These are phyloP conservation scores for Zaprionus tsacasi DNA, from an alignment of 1,140 invertebrate genomes.

Conservation along the genomic window DNA sequence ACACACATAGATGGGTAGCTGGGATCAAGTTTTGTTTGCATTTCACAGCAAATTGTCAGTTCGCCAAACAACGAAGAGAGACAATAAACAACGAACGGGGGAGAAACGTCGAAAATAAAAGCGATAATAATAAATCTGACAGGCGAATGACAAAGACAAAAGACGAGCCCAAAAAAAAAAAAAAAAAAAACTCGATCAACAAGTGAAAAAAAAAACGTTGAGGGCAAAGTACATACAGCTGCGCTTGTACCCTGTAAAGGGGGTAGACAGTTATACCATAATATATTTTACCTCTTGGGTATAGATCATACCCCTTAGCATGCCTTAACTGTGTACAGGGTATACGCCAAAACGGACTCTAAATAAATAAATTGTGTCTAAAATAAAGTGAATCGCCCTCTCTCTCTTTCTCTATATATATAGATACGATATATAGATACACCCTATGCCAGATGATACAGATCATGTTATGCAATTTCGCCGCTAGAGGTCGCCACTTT, in stretches of 20 bases:
- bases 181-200: neutral
- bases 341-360: neutral
- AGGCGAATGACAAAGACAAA: slow-evolving; percentile 26
- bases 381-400: slow-evolving; percentile 16
- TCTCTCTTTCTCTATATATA: neutral
- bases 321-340: neutral
- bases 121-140: slow-evolving; percentile 55
- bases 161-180: slow-evolving; percentile 21
- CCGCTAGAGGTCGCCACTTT: slow-evolving; percentile 37
- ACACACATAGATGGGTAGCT: neutral
- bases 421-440: neutral
- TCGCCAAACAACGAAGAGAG: slow-evolving; percentile 8
- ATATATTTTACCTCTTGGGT: too few species aligned
- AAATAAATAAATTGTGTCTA: slow-evolving; percentile 58
- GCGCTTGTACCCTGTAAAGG: neutral
- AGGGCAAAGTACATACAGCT: neutral
- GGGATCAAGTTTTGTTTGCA: slow-evolving; percentile 13
- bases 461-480: slow-evolving; percentile 47
- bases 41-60: slow-evolving; percentile 23
- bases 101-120: slow-evolving; percentile 7
- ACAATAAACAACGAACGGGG: slow-evolving; percentile 21
- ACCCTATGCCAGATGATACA: neutral
- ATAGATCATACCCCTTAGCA: neutral
- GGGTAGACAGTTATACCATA: neutral
- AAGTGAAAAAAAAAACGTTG: neutral